phyloP scores from a whole-genome alignment of 1,140 invertebrate species.

The Diabrotica undecimpunctata region DNA sequence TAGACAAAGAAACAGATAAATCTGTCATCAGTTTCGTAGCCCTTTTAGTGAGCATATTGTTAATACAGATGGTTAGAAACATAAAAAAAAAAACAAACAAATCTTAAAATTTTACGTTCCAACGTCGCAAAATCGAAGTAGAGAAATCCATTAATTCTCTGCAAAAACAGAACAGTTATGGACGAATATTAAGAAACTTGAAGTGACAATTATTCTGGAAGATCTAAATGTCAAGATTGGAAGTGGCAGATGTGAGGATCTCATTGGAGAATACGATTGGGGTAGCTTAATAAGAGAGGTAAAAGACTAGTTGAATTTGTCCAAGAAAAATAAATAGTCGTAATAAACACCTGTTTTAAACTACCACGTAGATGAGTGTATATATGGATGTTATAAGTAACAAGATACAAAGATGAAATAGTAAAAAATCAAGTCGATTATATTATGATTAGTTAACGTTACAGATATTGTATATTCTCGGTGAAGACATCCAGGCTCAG shows the following conservation, averaged over 20 bases:
- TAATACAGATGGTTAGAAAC: conserved; percentile 34
- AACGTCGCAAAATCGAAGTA: too few relatives aligned
- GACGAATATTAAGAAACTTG: conserved; percentile 23
- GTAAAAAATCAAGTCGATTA: too few relatives aligned
- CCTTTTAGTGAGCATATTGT: conserved; percentile 24
- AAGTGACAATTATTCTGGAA: conserved; percentile 34
- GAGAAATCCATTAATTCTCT: too few relatives aligned
- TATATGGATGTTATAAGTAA: too few relatives aligned
- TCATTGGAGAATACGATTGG: conserved; percentile 31
- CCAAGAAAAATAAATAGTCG: too few relatives aligned
- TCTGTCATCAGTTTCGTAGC: neutral
- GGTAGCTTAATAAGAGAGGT: conserved; percentile 39
- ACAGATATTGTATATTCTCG: too few relatives aligned
- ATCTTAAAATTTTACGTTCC: conserved; percentile 35
- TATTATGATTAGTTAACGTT: too few relatives aligned
- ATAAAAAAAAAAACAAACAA: conserved; percentile 25
- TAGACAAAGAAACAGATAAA: neutral
- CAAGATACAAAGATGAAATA: too few relatives aligned
- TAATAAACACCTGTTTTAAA: too few relatives aligned
- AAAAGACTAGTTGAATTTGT: too few relatives aligned
- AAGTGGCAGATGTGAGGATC: conserved; percentile 19
- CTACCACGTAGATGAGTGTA: too few relatives aligned
- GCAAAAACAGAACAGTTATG: conserved; percentile 17
- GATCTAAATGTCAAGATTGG: conserved; percentile 40
- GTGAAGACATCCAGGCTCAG: too few relatives aligned